Conservation (phyloP, 2,888 invertebrate genomes). For the Lamellibrachia satsuma region DNA sequence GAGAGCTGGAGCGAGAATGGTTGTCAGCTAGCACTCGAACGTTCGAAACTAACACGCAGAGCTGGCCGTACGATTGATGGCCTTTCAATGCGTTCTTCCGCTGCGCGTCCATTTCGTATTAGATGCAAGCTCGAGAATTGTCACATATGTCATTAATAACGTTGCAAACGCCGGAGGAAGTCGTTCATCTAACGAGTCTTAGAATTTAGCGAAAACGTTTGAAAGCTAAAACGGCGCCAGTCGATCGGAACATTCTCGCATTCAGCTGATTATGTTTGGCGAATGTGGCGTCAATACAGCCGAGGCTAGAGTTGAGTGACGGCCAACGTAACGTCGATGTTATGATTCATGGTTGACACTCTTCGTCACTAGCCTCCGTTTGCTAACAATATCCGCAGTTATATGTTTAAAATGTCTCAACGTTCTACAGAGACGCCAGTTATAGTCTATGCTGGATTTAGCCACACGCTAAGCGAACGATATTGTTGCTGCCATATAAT, state of each 20-base stretch:
- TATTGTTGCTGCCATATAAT: too few species aligned
- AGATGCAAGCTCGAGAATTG: background rate
- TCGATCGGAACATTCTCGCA: slow-evolving; percentile 13
- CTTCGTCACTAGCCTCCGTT: background rate
- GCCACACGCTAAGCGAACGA: too few species aligned
- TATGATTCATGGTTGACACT: background rate
- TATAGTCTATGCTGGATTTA: too few species aligned
- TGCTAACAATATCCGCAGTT: too few species aligned
- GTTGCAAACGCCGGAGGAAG: slow-evolving; percentile 12
- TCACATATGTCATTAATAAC: slow-evolving; percentile 11
- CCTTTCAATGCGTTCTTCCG: background rate
- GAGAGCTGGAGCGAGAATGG: background rate
- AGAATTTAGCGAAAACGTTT: slow-evolving; percentile 17
- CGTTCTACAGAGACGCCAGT: too few species aligned
- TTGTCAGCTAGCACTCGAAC: background rate
- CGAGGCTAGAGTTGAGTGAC: background rate
- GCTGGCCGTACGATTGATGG: background rate
- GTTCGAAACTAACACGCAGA: slow-evolving; percentile 13
- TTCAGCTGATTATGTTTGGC: slow-evolving; percentile 4
- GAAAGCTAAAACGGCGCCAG: background rate
- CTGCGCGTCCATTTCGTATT: background rate
- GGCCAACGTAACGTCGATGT: background rate
- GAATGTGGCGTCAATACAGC: background rate
- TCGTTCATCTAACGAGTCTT: slow-evolving; percentile 7
- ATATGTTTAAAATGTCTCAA: too few species aligned